Evolutionary conservation across 2,113 vertebrate genomes (phyloP), one percentile per base, ranked within the genome.

Genomic region (Athene cunicularia): DNA sequence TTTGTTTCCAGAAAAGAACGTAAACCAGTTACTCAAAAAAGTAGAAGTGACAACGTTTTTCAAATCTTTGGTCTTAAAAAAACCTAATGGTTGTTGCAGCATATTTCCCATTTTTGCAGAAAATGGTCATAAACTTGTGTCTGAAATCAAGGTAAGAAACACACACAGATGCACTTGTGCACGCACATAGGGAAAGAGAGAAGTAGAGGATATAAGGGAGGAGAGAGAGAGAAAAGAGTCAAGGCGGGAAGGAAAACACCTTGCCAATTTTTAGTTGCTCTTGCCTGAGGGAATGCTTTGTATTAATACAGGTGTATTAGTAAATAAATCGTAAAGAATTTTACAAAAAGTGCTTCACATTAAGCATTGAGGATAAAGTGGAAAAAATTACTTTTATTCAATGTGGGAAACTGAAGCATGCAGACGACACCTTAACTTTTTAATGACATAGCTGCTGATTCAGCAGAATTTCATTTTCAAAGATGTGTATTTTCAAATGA

Each of bases 21-120:
- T 43, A 20, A 70, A 90, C 7, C 1, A n/a, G 17, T 14, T 56
- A 32, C 4, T 41, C 27, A 5, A 37, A 71, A 80, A 56, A 55
- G 15, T 47, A 47, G 67, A 56, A 55, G 1, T 24, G 9, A 12
- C 13, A 56, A 37, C 4, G 11, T 73, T 26, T 62, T 66, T 86
- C 33, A 67, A 70, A 56, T 4, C 5, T 41, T 32, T 41, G 2
- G 30, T n/a, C 8, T 60, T 2, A 50, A 73, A 81, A 81, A 82
- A 30, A 2, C 1, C 1, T 30, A 0, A 19, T 64, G 1, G 41
- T 45, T 74, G 2, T 27, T 50, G 8, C 19, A 53, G 45, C 3
- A 8, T 58, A 11, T 64, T 88, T 85, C 41, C 13, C 3, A 49
- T 53, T 88, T 88, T 76, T 58, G 12, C 5, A 49, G 49, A 53